Base-by-base conservation (phyloP, 2,113 vertebrate genomes). In the Pelodiscus sinensis region DNA sequence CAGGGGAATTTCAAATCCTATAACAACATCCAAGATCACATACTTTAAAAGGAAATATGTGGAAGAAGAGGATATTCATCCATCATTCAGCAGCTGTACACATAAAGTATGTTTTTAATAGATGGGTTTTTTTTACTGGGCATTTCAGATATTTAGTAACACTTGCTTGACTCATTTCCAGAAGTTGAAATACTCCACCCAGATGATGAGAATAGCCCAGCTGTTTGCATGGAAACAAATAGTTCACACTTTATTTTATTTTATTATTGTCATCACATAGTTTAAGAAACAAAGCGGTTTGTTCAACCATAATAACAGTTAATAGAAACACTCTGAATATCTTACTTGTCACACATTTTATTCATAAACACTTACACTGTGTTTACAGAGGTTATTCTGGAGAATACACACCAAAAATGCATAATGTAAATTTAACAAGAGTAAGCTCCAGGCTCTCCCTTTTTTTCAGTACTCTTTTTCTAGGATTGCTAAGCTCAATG, bases 1-100 rank as follows among this genome's bases (percentile, higher is more conserved):
- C 96, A 98, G 99, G 97, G 98, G 98, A 97, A 97, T 98, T 96
- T 98, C 99, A 86, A 98, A 98, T 97, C 99, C 98, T 95, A 96
- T 98, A 97, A 98, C 99, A 52, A 97, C 99, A 96, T 99, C 99
- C 81, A 99, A 98, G 98, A 98, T 99, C 89, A 97, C 99, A 87
- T 99, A 99, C 98, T 99, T 99, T 98, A 99, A 99, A 98, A 99
- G 99, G 98, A 99, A 99, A 98, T 99, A 99, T 97, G 98, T 99
- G 92, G 99, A 99, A 95, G 99, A 99, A 85, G 99, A 99, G 94
- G 99, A 99, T 96, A 97, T 98, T 95, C 98, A 98, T 87, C 98
- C 99, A 77, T 98, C 98, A 85, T 98, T 99, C 97, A 97, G 98
- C 98, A 98, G 98, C 93, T 99, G 99, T 97, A 98, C 98, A 89